These are phyloP conservation scores for Peromyscus leucopus DNA, from an alignment of 2,113 vertebrate genomes.

Conservation along the genomic window DNA sequence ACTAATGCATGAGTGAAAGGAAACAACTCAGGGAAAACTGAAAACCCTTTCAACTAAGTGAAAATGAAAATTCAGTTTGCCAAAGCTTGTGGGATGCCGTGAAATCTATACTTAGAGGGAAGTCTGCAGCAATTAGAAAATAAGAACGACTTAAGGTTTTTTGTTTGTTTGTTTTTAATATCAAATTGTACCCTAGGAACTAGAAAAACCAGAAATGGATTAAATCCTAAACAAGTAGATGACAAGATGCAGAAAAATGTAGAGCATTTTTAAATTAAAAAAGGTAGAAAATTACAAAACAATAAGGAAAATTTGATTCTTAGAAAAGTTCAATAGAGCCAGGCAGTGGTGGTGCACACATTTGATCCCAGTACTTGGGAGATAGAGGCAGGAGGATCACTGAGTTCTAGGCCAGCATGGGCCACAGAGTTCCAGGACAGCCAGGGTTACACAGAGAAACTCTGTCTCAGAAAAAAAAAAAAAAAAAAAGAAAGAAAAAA, in stretches of 20 bases:
- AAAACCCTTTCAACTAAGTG: background rate
- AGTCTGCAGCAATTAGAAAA: slow-evolving; percentile 2
- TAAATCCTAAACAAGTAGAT: background rate
- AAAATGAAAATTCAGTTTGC: background rate
- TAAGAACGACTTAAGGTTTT: background rate
- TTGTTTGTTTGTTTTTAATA: background rate
- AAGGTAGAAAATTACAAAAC: background rate
- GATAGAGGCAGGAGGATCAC: background rate
- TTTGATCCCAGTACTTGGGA: background rate
- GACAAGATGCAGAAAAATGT: background rate
- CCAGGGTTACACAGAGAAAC: background rate
- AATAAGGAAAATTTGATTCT: background rate
- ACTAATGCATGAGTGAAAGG: background rate
- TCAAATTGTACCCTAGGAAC: background rate
- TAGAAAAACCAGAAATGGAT: background rate
- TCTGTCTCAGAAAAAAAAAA: background rate
- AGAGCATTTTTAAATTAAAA: background rate
- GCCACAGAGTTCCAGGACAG: background rate
- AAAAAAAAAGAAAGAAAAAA: too few species aligned
- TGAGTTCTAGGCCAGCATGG: background rate
- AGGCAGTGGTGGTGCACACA: background rate
- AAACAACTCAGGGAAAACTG: background rate
- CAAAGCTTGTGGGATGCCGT: background rate
- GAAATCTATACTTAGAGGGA: background rate
- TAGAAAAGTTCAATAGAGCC: background rate